Evolutionary conservation across 2,888 invertebrate genomes (phyloP).

Genomic region (Brachyptera risi): DNA sequence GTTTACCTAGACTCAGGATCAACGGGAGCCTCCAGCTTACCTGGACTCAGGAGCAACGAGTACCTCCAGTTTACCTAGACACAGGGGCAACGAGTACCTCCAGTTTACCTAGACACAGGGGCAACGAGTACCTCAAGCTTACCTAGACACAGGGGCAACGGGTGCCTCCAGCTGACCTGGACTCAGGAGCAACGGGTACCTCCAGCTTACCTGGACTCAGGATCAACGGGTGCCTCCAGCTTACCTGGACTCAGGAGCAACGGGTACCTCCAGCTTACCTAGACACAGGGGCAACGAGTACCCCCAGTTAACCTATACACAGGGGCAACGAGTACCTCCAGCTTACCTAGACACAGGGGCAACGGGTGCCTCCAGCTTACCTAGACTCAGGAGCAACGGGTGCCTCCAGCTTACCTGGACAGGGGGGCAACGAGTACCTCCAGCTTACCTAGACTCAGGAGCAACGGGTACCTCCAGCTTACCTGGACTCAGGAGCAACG

Average conservation of each 20-base stretch:
- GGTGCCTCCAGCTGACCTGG: too few relatives aligned
- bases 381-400: conserved; percentile 84
- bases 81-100: too few relatives aligned
- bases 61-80: too few relatives aligned
- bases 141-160: too few relatives aligned
- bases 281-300: too few relatives aligned
- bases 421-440: too few relatives aligned
- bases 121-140: conserved; percentile 91
- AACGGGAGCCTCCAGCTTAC: too few relatives aligned
- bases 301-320: conserved; percentile 81
- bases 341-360: too few relatives aligned
- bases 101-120: conserved; percentile 83
- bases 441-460: conserved; percentile 83
- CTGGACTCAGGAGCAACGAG: conserved; percentile 84
- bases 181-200: conserved; percentile 87
- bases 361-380: too few relatives aligned
- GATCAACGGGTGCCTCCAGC: too few relatives aligned
- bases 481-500: conserved; percentile 87
- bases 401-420: conserved; percentile 97
- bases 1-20: too few relatives aligned
- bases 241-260: conserved; percentile 85
- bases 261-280: conserved; percentile 92
- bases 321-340: conserved; percentile 93
- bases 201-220: too few relatives aligned
- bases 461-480: conserved; percentile 88